Evolutionary conservation across 2,113 vertebrate genomes (phyloP).

Genomic region (Pelobates fuscus): DNA sequence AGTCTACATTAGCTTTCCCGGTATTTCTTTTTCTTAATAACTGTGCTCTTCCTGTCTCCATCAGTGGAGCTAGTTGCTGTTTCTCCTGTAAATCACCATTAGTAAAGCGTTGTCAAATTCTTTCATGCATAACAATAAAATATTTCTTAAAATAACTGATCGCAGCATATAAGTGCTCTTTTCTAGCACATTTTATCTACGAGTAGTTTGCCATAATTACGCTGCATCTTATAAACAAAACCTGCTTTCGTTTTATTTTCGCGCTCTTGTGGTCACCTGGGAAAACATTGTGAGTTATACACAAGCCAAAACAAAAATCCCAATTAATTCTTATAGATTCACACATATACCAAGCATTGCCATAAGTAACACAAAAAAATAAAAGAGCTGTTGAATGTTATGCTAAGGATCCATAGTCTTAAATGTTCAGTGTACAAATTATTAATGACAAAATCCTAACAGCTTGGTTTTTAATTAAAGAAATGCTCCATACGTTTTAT

Average conservation of each 20-base stretch:
- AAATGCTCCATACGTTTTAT: no score
- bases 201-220: slow-evolving; percentile 32
- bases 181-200: slow-evolving; percentile 36
- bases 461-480: slow-evolving; percentile 33
- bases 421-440: slow-evolving; percentile 20
- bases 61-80: slow-evolving; percentile 12
- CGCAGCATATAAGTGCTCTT: slow-evolving; percentile 31
- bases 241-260: slow-evolving; percentile 11
- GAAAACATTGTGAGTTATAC: background rate
- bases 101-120: slow-evolving; percentile 12
- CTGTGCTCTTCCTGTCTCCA: background rate
- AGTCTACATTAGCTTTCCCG: background rate
- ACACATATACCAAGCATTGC: no score
- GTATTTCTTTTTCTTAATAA: slow-evolving; percentile 5
- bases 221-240: slow-evolving; percentile 27
- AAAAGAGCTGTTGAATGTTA: background rate
- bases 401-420: background rate
- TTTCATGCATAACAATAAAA: slow-evolving; percentile 46
- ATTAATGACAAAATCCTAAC: slow-evolving; percentile 24
- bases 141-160: slow-evolving; percentile 33
- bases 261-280: background rate
- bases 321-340: background rate
- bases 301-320: background rate
- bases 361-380: background rate
- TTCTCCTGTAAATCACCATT: slow-evolving; percentile 40